Conservation (phyloP, 2,113 vertebrate species). For the Steatornis caripensis region DNA sequence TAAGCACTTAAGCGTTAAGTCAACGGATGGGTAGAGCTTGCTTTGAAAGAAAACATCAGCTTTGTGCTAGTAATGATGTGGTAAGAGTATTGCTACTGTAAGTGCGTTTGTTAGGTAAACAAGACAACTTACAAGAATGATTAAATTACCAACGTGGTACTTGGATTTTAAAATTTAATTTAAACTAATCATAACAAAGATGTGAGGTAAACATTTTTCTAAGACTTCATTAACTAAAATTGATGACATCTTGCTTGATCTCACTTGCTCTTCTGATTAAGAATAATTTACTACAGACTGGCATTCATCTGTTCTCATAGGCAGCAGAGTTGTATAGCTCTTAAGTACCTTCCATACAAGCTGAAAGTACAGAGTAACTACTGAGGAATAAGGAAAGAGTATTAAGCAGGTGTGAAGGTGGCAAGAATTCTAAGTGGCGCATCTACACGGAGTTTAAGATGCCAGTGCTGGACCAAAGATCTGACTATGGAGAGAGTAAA, state of each 20-base stretch:
- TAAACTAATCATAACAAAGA: neutral
- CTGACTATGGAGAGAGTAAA: neutral
- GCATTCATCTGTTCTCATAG: neutral
- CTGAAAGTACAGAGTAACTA: neutral
- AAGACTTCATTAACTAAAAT: neutral
- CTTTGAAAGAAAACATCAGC: neutral
- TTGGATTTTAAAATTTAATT: neutral
- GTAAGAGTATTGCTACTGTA: neutral
- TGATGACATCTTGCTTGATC: neutral
- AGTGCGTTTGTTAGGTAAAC: neutral
- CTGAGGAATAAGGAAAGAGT: neutral
- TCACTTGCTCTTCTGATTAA: neutral
- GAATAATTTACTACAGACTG: neutral
- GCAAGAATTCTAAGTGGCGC: neutral
- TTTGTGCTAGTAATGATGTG: neutral
- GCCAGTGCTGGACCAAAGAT: neutral
- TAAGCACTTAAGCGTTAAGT: neutral
- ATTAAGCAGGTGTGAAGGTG: neutral
- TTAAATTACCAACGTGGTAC: neutral
- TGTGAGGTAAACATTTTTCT: neutral
- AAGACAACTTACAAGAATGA: neutral
- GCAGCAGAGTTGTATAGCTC: neutral
- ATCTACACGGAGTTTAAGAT: neutral
- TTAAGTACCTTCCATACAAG: neutral
- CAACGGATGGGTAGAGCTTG: neutral